Evolutionary conservation across 2,888 invertebrate genomes (phyloP).

Genomic region (Listrodromus nycthemerus): DNA sequence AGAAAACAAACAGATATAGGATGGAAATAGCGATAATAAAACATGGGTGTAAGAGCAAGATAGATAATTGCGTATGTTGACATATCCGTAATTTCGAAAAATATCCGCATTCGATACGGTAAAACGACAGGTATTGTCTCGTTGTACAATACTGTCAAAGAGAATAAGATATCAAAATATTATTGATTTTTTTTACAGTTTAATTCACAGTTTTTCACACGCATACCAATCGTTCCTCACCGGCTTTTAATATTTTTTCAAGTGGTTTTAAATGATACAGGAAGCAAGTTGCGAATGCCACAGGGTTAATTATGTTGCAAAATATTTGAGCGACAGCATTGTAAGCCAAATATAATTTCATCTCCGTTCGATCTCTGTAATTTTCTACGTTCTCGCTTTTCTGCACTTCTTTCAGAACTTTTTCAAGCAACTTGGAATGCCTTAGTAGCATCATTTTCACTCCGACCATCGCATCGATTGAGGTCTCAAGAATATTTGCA

Average conservation of each 20-base stretch:
- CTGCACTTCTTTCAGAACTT: constrained; percentile 17
- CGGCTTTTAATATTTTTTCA: constrained; percentile 34
- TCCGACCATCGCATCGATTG: constrained; percentile 33
- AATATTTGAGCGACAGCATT: constrained; percentile 25
- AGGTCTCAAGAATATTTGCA: constrained; percentile 43
- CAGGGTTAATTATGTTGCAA: constrained; percentile 21
- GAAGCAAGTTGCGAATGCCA: constrained; percentile 27
- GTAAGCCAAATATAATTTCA: constrained; percentile 33
- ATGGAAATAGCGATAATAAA: constrained; percentile 48
- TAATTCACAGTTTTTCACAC: neutral
- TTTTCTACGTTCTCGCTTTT: constrained; percentile 11
- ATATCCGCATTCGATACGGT: constrained; percentile 56
- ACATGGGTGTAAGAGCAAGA: constrained; percentile 42
- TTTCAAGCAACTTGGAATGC: constrained; percentile 24
- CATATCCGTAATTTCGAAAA: constrained; percentile 34
- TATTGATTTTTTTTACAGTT: neutral
- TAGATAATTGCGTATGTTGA: constrained; percentile 44
- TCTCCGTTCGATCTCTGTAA: constrained; percentile 39
- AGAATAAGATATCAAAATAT: neutral
- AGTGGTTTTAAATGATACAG: constrained; percentile 35
- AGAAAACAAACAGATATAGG: constrained; percentile 45
- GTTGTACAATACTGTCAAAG: constrained; percentile 41
- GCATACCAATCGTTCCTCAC: neutral
- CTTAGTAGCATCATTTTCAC: constrained; percentile 45
- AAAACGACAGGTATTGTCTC: constrained; percentile 28